Conservation (phyloP, 2,888 invertebrate species). For the Luperina testacea region DNA sequence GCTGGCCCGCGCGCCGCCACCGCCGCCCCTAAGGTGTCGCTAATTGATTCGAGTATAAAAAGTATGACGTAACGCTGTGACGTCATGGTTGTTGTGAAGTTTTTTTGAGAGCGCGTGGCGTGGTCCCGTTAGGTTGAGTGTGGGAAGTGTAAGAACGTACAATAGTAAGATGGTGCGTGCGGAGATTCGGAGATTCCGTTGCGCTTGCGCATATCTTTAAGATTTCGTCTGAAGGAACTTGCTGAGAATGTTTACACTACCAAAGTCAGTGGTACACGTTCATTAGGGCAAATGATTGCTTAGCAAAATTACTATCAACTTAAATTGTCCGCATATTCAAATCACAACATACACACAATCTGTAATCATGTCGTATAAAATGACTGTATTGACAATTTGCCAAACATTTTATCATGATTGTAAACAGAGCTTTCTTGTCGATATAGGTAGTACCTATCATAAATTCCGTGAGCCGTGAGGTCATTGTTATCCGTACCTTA, state of each 20-base stretch:
- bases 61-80: slow-evolving; percentile 43
- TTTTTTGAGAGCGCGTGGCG: slow-evolving; percentile 59
- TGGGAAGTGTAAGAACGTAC: not conserved
- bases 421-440: not conserved
- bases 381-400: not conserved
- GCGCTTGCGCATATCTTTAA: not conserved
- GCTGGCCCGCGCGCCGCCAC: slow-evolving; percentile 50
- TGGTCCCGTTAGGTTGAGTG: slow-evolving; percentile 25
- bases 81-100: slow-evolving; percentile 43
- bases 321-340: not conserved
- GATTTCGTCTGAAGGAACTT: not conserved
- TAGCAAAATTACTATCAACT: not conserved
- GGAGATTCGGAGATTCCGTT: not conserved
- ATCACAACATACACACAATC: not conserved
- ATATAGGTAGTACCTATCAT: not conserved
- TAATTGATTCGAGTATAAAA: slow-evolving; percentile 57
- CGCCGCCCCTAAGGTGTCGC: slow-evolving; percentile 53
- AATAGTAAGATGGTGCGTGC: not conserved
- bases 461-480: not conserved
- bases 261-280: not conserved
- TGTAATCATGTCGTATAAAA: not conserved
- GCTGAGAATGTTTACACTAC: too few relatives aligned
- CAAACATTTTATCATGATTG: not conserved
- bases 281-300: not conserved
- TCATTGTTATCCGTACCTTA: too few relatives aligned